A percentile compares a stretch with the other conserved stretches of the same genome.
Evolutionary conservation across 2,797 vertebrate species (phyloP).

Genomic region (Melanotaenia pygmaea): DNA sequence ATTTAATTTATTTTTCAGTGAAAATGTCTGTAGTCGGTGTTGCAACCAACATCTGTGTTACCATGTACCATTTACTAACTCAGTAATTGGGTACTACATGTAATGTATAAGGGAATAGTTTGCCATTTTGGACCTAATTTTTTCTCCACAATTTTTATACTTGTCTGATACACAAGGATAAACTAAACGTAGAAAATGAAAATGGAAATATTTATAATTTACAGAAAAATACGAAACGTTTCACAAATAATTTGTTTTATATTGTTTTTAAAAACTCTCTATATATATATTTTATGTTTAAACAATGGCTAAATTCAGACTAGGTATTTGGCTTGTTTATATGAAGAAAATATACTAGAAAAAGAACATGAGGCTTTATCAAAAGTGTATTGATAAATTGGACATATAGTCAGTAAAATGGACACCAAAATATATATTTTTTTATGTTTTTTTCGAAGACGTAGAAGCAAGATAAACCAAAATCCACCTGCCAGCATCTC

Average conservation of each 20-base stretch:
- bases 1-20: constrained; percentile 12
- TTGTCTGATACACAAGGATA: neutral
- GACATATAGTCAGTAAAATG: too few species aligned
- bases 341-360: neutral
- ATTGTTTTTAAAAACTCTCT: neutral
- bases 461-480: too few species aligned
- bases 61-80: constrained; percentile 15
- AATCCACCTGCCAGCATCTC: neutral
- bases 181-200: neutral
- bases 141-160: too few species aligned
- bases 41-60: constrained; percentile 9
- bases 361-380: neutral
- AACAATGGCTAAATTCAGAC: neutral
- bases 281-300: neutral
- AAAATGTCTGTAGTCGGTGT: neutral
- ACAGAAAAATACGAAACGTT: neutral
- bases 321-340: too few species aligned
- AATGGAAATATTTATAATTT: neutral
- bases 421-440: too few species aligned
- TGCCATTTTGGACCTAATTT: constrained; percentile 12
- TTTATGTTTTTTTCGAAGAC: too few species aligned
- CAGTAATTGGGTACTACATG: constrained; percentile 15
- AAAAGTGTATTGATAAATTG: too few species aligned
- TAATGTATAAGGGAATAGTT: constrained; percentile 32
- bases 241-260: neutral